Conservation (phyloP, 2,888 invertebrate species). For the Dryomyza anilis region DNA sequence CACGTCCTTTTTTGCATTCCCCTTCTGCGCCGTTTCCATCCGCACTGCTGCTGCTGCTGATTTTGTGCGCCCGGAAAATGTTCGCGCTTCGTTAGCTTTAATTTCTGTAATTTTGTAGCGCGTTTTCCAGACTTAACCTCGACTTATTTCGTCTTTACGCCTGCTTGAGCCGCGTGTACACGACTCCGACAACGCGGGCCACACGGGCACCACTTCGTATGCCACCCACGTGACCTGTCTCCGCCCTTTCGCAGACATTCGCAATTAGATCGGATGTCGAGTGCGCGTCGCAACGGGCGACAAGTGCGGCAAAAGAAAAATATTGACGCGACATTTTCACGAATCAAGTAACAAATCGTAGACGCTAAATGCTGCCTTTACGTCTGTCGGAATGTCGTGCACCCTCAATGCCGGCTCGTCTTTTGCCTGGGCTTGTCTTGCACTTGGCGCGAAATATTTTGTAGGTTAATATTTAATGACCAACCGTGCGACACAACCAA, state of each 20-base stretch:
- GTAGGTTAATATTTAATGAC: conserved; percentile 53
- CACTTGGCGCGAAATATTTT: background rate
- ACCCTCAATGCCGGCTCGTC: background rate
- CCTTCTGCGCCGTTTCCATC: background rate
- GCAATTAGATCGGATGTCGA: background rate
- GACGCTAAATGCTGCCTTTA: background rate
- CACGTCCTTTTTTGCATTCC: no score
- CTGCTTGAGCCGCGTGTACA: background rate
- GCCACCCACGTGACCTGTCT: conserved; percentile 2
- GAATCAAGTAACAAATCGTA: conserved; percentile 21
- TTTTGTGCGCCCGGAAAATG: conserved; percentile 36
- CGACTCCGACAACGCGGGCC: background rate
- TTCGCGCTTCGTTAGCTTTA: conserved; percentile 56
- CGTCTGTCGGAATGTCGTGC: background rate
- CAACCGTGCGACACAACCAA: no score
- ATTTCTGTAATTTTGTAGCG: conserved; percentile 46
- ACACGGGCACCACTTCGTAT: background rate
- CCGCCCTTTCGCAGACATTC: background rate
- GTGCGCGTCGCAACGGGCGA: background rate
- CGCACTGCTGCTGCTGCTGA: background rate
- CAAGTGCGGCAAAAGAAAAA: background rate
- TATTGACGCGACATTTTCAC: conserved; percentile 19
- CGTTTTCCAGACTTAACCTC: conserved; percentile 2
- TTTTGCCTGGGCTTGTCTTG: background rate
- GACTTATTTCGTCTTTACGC: conserved; percentile 4